Evolutionary conservation across 53 echinoderm and acorn worm genomes (phyloP).

Genomic region (Glandiceps talaboti): DNA sequence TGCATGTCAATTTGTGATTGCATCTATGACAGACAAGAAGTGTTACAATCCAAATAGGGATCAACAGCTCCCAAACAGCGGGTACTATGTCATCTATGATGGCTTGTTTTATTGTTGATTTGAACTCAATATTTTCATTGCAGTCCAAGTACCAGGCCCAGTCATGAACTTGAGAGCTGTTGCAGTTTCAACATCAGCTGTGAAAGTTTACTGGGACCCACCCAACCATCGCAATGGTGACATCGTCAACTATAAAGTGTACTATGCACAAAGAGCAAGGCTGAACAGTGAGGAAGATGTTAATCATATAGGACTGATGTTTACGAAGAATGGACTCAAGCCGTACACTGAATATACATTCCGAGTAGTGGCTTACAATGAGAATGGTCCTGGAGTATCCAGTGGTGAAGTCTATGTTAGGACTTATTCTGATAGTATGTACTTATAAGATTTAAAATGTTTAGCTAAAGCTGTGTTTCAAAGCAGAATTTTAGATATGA

Average conservation of each 20-base stretch:
- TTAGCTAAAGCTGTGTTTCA: no score
- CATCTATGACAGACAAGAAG: no score
- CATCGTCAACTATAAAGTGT: constrained; percentile 25
- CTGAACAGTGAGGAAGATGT: constrained; percentile 31
- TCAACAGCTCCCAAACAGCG: no score
- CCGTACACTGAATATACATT: constrained; percentile 48
- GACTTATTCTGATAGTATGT: constrained; percentile 50
- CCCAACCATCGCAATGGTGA: constrained; percentile 28
- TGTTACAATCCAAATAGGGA: no score
- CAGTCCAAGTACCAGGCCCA: background rate
- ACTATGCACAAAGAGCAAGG: constrained; percentile 36
- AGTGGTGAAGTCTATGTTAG: constrained; percentile 32
- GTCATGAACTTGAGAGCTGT: background rate
- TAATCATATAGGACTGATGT: constrained; percentile 24
- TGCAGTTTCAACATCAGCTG: constrained; percentile 14
- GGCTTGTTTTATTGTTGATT: no score
- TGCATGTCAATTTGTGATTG: no score
- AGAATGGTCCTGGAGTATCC: constrained; percentile 49
- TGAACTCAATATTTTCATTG: background rate
- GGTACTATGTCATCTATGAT: no score
- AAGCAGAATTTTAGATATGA: no score
- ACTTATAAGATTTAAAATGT: no score
- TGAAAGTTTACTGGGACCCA: constrained; percentile 32
- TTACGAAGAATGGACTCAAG: constrained; percentile 38
- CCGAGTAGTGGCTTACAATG: constrained; percentile 44